These are phyloP conservation scores for Cyanoramphus novaezelandiae DNA, from an alignment of 2,113 vertebrate species.

Conservation along the genomic window DNA sequence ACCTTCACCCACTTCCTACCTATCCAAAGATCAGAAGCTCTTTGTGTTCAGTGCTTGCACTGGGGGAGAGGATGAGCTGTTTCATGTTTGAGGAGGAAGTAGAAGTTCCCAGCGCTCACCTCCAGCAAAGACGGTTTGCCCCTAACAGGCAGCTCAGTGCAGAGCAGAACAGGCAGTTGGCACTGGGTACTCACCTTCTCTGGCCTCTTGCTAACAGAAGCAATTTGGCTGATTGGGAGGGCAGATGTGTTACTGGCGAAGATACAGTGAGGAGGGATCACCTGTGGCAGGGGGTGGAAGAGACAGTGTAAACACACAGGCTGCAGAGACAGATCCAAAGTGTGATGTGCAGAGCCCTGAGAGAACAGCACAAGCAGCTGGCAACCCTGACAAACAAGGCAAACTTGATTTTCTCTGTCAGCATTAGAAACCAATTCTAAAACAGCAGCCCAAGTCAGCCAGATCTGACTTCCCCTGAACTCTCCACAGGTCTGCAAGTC, in stretches of 20 bases:
- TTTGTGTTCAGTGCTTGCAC: neutral
- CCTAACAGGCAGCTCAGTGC: neutral
- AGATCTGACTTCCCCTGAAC: neutral
- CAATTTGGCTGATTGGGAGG: slow-evolving; percentile 91
- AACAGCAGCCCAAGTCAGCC: neutral
- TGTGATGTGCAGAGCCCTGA: neutral
- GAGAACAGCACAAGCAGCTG: neutral
- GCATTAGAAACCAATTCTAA: neutral
- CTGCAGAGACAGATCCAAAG: neutral
- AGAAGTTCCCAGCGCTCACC: neutral
- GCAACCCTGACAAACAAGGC: neutral
- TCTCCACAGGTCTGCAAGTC: no score
- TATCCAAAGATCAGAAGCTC: neutral
- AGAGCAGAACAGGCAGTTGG: neutral
- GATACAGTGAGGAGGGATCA: slow-evolving; percentile 77
- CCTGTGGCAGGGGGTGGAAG: slow-evolving; percentile 63
- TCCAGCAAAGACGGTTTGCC: neutral
- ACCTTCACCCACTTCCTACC: neutral
- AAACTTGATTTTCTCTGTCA: neutral
- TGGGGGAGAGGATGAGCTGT: neutral
- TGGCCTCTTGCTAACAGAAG: slow-evolving; percentile 90
- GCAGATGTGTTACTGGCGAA: slow-evolving; percentile 97
- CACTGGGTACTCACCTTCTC: slow-evolving; percentile 84
- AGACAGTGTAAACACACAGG: neutral
- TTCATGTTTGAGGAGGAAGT: neutral